Evolutionary conservation across 2,797 vertebrate genomes (phyloP).

Genomic region (Miichthys miiuy): DNA sequence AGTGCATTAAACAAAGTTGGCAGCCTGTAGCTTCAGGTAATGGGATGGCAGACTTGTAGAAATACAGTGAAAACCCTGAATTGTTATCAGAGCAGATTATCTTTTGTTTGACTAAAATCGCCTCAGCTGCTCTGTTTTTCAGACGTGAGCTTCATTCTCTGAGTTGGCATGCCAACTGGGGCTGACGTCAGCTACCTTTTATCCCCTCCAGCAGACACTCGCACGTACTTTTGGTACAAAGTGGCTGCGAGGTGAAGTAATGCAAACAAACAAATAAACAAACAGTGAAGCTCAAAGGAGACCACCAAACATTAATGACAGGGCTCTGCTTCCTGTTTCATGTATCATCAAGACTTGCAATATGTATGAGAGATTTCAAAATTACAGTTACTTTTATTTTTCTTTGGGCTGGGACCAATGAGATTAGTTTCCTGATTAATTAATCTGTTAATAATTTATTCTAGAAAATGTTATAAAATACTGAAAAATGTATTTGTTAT

Average conservation of each 20-base stretch:
- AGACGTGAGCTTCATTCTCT: conserved; percentile 48
- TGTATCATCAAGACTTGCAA: neutral
- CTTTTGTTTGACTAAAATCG: conserved; percentile 24
- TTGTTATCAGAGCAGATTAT: neutral
- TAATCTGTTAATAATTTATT: neutral
- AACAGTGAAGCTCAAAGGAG: conserved; percentile 17
- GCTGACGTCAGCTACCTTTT: conserved; percentile 72
- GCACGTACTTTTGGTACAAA: conserved; percentile 41
- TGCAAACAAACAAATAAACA: conserved; percentile 15
- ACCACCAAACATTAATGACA: neutral
- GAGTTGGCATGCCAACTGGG: conserved; percentile 76
- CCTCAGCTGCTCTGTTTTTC: conserved; percentile 46
- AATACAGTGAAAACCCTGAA: neutral
- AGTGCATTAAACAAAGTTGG: neutral
- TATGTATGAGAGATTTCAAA: neutral
- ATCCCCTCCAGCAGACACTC: conserved; percentile 43
- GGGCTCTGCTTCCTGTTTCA: neutral
- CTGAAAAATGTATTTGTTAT: neutral
- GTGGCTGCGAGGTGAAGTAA: conserved; percentile 28
- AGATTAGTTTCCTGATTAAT: neutral
- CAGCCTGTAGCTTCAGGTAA: neutral
- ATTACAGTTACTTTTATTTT: neutral
- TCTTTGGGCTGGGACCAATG: neutral
- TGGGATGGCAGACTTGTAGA: neutral
- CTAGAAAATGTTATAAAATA: neutral